phyloP scores from a whole-genome alignment of 2,797 vertebrate species.

The Geotrypetes seraphini region DNA sequence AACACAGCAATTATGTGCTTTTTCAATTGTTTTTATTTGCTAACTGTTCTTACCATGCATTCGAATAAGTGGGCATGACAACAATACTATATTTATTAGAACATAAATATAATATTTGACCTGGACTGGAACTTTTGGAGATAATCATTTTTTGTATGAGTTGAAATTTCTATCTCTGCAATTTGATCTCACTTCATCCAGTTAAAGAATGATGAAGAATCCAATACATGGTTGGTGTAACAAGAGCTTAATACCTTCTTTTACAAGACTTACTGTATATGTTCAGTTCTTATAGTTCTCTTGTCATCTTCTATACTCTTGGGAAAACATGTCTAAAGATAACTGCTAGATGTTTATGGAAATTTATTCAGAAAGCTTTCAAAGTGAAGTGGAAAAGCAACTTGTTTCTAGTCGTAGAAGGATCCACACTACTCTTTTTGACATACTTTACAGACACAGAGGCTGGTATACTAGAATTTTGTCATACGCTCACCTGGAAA shows the following conservation, averaged over 20 bases:
- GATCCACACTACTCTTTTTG: slow-evolving; percentile 1
- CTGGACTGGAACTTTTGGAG: no score
- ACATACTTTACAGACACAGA: neutral
- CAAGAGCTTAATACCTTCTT: neutral
- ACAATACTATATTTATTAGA: no score
- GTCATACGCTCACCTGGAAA: neutral
- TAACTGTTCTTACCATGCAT: no score
- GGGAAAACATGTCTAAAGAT: neutral
- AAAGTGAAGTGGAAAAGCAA: neutral
- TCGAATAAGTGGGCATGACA: no score
- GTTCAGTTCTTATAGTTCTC: neutral
- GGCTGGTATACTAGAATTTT: neutral
- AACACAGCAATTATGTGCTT: no score
- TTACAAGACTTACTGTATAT: neutral
- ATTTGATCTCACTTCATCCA: neutral
- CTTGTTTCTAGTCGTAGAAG: neutral
- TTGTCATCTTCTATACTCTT: neutral
- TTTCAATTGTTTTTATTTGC: no score
- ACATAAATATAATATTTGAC: no score
- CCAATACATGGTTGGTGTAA: rapidly evolving
- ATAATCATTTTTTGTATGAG: no score
- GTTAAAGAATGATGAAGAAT: neutral
- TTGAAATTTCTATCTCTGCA: no score
- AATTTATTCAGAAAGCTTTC: neutral
- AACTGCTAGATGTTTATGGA: neutral